Evolutionary conservation across 92 coral and sea anemone genomes (phyloP), one percentile per base, ranked within the genome.

Genomic region (Isaurus tuberculatus): DNA sequence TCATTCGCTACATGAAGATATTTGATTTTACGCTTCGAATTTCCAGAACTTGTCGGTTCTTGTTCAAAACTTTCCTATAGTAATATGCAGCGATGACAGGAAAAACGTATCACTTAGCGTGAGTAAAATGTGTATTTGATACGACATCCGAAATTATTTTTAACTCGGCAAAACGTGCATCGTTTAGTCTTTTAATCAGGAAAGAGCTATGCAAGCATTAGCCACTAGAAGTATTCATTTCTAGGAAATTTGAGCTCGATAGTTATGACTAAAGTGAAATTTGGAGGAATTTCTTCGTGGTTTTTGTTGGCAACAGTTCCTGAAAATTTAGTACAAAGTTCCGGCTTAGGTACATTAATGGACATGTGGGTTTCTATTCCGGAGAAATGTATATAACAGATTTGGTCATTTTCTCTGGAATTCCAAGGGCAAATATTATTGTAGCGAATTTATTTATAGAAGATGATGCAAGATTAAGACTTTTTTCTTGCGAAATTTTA

Each of bases 241-340:
- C 16, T 13, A 23, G 22, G 30, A 14, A 28, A 6, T 44, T 43
- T 1, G 14, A 10, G 3, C 11, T 17, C 16, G 15, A 63, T 26
- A 28, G 4, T 14, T 26, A 55, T 5, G 27, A 17, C 31, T 19
- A 44, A 72, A 44, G 14, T 27, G 53, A 26, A 25, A 25, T 40
- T 44, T 25, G 23, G 58, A 44, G 25, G 78, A 72, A 72, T 44
- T 72, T 46, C 25, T 13, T 15, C 1, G 60, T 43, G 77, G 4
- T 25, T 66, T 43, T 70, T 25, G 23, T 42, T 72, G 78, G 78
- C 78, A n/a, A 23, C 58, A 11, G 78, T 44, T 26, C 22, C 75
- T 70, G 55, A 34, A 3, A 42, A 72, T 44, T 37, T 72, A 23
- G 34, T 25, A 11, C 60, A 44, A 26, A 72, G 44, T 72, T 72